Conservation (phyloP, 2,888 invertebrate species). For the Lomographa bimaculata region DNA sequence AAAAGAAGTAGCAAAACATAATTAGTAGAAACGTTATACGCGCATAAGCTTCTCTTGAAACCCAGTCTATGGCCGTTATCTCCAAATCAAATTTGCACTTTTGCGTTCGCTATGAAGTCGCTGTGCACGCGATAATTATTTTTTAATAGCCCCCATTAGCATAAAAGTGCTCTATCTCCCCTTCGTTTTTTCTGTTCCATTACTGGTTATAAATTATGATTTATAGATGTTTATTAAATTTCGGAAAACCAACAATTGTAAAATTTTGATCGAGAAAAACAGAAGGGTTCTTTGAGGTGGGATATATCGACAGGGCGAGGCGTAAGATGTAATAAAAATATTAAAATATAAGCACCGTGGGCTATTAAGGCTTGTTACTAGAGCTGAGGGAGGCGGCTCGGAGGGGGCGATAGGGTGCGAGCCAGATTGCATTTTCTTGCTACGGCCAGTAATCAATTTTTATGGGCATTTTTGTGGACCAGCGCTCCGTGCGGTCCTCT, state of each 20-base stretch:
- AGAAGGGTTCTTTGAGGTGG: conserved; percentile 11
- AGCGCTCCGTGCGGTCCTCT: conserved; percentile 27
- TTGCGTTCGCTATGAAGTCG: conserved; percentile 24
- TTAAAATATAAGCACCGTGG: conserved; percentile 63
- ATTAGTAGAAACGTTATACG: too few species aligned
- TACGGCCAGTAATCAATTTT: conserved; percentile 78
- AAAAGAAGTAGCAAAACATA: conserved; percentile 5
- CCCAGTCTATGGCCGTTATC: conserved; percentile 14
- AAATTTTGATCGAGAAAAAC: conserved; percentile 2
- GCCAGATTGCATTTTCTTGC: conserved; percentile 78
- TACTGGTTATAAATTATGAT: conserved; percentile 34
- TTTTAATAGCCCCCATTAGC: conserved; percentile 45
- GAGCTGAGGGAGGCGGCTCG: conserved; percentile 36
- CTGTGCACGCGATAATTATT: conserved; percentile 39
- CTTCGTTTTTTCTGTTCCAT: conserved; percentile 38
- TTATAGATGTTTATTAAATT: conserved; percentile 19
- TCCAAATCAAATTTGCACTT: conserved; percentile 26
- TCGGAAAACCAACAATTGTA: neutral
- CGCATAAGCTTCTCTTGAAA: conserved; percentile 14
- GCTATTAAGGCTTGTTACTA: conserved; percentile 57
- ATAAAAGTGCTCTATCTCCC: conserved; percentile 33
- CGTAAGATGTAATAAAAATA: conserved; percentile 61
- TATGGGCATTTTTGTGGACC: conserved; percentile 73
- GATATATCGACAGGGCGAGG: conserved; percentile 36
- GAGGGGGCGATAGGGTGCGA: conserved; percentile 39